These are phyloP conservation scores for Eolophus roseicapilla DNA, from an alignment of 2,113 vertebrate species.

Conservation along the genomic window DNA sequence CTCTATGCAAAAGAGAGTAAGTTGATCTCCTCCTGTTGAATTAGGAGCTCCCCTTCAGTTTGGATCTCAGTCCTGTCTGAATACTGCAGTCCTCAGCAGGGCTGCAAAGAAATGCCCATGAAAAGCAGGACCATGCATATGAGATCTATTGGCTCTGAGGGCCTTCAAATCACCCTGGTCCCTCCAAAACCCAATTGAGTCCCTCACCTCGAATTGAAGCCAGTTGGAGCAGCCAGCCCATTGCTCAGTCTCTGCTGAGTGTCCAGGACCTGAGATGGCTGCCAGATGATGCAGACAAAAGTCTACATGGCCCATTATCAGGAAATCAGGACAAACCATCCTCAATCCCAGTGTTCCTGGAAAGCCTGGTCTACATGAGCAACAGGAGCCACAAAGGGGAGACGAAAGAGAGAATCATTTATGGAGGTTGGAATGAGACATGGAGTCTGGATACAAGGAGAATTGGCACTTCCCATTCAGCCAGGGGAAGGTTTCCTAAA, in stretches of 20 bases:
- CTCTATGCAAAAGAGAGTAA: not conserved
- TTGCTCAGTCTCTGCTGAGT: not conserved
- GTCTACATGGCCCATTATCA: conserved; percentile 18
- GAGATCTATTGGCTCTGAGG: not conserved
- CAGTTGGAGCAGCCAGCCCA: not conserved
- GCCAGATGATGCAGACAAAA: conserved; percentile 14
- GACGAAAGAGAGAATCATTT: not conserved
- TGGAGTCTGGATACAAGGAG: not conserved
- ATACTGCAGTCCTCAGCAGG: not conserved
- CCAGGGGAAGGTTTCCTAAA: not conserved
- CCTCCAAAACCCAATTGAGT: not conserved
- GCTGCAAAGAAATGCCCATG: not conserved
- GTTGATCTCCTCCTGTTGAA: not conserved
- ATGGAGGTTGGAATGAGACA: not conserved
- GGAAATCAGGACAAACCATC: not conserved
- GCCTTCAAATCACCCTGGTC: not conserved
- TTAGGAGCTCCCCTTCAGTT: not conserved
- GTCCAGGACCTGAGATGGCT: not conserved
- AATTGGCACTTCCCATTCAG: not conserved
- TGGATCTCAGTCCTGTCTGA: not conserved
- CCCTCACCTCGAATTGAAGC: not conserved
- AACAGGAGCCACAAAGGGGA: not conserved
- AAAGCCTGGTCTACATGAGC: not conserved
- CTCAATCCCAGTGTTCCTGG: not conserved
- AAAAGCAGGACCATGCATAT: not conserved